These are phyloP conservation scores for Dendrolimus pini DNA, from an alignment of 2,888 invertebrate species.

Conservation along the genomic window DNA sequence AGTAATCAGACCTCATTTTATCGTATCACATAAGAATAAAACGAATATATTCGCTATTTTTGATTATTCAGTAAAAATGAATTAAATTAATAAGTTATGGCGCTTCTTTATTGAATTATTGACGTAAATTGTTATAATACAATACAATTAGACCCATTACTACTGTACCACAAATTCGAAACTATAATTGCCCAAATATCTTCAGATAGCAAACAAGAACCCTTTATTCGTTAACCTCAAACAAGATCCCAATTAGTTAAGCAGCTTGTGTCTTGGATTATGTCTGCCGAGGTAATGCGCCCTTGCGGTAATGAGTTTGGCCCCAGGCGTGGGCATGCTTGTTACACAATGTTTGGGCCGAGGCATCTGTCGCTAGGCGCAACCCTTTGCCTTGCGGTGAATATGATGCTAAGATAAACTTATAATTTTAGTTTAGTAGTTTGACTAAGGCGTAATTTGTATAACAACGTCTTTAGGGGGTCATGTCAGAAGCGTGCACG, in stretches of 20 bases:
- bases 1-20: too few species aligned
- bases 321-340: slow-evolving; percentile 46
- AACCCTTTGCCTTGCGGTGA: slow-evolving; percentile 43
- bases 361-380: slow-evolving; percentile 39
- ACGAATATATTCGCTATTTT: too few species aligned
- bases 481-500: too few species aligned
- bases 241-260: slow-evolving; percentile 34
- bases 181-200: not conserved
- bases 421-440: too few species aligned
- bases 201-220: slow-evolving; percentile 10
- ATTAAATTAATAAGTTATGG: too few species aligned
- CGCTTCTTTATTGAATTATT: too few species aligned
- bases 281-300: slow-evolving; percentile 6
- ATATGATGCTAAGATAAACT: slow-evolving; percentile 5
- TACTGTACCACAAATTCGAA: not conserved
- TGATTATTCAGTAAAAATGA: too few species aligned
- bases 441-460: too few species aligned
- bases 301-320: slow-evolving; percentile 43
- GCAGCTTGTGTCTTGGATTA: slow-evolving; percentile 12
- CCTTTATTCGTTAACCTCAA: slow-evolving; percentile 30
- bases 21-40: too few species aligned
- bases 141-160: too few species aligned
- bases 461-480: too few species aligned
- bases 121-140: too few species aligned
- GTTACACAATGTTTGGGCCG: slow-evolving; percentile 22